Base-by-base conservation (phyloP, 2,888 invertebrate genomes). In the Eurytoma californica region DNA sequence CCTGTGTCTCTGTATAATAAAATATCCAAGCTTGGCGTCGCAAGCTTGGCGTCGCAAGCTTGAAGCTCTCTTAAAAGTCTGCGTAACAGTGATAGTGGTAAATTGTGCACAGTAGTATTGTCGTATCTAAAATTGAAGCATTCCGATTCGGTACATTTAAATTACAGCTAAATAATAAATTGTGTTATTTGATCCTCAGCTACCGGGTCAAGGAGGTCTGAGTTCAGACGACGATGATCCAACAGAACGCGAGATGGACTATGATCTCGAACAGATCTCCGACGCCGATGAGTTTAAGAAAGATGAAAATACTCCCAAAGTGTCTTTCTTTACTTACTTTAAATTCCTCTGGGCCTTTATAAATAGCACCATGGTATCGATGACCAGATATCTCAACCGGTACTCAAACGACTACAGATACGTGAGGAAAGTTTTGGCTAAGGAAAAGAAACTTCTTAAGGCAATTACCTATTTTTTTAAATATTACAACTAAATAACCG, bases 391-490 rank as follows among this genome's bases (percentile, higher is more conserved):
- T 85, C 91, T 98, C 77, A 97, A 98, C 92, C 93, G 93, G 85
- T 94, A 96, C 86, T 99, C 99, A 0, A 93, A 95, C 74, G 98
- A 99, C 90, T 98, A 98, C 91, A 94, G 99, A 87, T 98, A 97
- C 89, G 97, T 99, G 0, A 95, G 98, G 30, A 94, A 94, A 84
- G 95, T 97, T 47, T 92, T 99, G 74, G 94, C 95, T 0, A 93
- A 95, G 80, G 99, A 99, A 88, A 98, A 98, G 91, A 95, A 95
- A 90, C 91, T 93, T 76, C 91, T 98, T 2, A 98, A 97, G 93
- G 97, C 96, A 90, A 83, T 79, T 53, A 16, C 12, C 60, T 2
- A 24, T 28, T 13, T 47, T 57, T 49, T 51, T 47, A 9, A 58
- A 39, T 47, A 30, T 30, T 30, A 7, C 30, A 13, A 51, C 0